Base-by-base conservation (phyloP, 2,797 vertebrate genomes). In the Peromyscus eremicus region DNA sequence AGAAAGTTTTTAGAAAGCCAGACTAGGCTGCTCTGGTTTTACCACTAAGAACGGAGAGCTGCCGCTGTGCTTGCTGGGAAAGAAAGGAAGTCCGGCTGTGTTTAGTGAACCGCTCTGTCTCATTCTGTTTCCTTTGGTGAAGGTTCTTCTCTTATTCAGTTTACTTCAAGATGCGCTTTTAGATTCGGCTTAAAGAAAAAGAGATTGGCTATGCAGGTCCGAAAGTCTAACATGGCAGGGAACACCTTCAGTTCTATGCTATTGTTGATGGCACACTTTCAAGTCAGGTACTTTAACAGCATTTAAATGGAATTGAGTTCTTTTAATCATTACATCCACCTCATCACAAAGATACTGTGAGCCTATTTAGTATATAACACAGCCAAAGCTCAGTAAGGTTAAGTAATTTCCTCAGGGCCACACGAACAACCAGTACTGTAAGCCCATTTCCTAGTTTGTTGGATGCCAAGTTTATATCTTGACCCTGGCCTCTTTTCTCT, bases 221-320 rank as follows among this genome's bases (percentile, higher is more conserved):
- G 84, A 10, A 52, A 0, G 68, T 95, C 97, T 77, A 49, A 90
- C 97, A 79, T 7, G 97, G 96, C 98, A 96, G 96, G 34, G 82
- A 27, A 27, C 32, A 34, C 11, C 6, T 85, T 96, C 57, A 21
- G 29, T 40, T 0, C 2, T 34, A 57, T 79, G 27, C 64, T 79
- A 2, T 19, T 73, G 2, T 16, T 4, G 60, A 75, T 17, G 55
- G 57, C 5, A 23, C 17, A 3, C 32, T 16, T 52, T 13, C 0
- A 4, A 77, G 14, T 52, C 70, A 73, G 57, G 52, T 10, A 11
- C 40, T 19, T 79, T 71, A 68, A 77, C 82, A 62, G 12, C 11
- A 23, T 46, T 73, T 23, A 16, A 46, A 32, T 32, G 40, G 73
- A 60, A 57, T 6, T 16, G 40, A 77, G 32, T 79, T 40, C 21